phyloP scores from a whole-genome alignment of 2,888 invertebrate species.

The Ferrisia virgata region DNA sequence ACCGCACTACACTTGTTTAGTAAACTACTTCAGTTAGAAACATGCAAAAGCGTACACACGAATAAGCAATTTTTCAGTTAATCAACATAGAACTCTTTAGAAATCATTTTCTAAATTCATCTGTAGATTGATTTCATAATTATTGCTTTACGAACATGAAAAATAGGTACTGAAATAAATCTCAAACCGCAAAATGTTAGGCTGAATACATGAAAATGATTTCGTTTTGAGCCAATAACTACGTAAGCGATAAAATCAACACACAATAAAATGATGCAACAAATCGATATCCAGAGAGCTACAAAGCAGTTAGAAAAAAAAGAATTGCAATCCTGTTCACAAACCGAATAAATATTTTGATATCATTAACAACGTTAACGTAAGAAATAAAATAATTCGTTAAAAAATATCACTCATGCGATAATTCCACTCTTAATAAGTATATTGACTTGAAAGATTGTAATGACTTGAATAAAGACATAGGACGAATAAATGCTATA shows the following conservation, averaged over 20 bases:
- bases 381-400: background rate
- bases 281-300: background rate
- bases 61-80: too few species aligned
- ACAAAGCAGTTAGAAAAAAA: background rate
- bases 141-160: too few species aligned
- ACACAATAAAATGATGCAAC: background rate
- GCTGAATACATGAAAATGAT: too few species aligned
- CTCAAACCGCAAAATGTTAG: background rate
- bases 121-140: too few species aligned
- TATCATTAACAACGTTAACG: background rate
- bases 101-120: too few species aligned
- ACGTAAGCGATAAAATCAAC: background rate
- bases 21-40: too few species aligned
- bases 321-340: background rate
- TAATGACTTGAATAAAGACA: background rate
- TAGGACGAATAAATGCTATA: background rate
- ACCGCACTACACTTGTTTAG: too few species aligned
- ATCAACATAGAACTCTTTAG: too few species aligned
- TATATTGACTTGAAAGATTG: background rate
- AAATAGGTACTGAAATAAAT: too few species aligned
- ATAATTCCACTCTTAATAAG: background rate
- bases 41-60: too few species aligned
- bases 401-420: background rate
- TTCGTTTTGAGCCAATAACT: background rate
- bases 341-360: background rate